A percentile compares a stretch with the other conserved stretches of the same genome.
phyloP scores from a whole-genome alignment of 2,888 invertebrate species.

The Tipula lateralis region DNA sequence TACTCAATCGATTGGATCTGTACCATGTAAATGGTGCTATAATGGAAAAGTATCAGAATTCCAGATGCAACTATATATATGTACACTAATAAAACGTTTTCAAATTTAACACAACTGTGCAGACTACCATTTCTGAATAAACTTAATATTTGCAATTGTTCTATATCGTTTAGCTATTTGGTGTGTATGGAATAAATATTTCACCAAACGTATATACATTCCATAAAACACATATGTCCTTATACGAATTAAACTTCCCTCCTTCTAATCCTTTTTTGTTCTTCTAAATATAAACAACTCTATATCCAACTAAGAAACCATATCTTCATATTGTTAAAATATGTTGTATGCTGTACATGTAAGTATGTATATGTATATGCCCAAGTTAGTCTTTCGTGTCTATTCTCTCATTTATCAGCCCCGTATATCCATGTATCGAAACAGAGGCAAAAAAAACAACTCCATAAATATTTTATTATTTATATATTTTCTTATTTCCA shows the following conservation, averaged over 20 bases:
- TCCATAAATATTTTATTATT: neutral
- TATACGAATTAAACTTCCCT: neutral
- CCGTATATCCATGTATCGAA: neutral
- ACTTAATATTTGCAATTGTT: no score
- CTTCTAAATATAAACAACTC: neutral
- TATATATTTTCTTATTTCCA: neutral
- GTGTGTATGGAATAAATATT: neutral
- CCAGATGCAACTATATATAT: neutral
- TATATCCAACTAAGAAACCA: neutral
- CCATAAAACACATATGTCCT: neutral
- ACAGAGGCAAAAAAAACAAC: neutral
- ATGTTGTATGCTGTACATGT: neutral
- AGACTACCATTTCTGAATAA: neutral
- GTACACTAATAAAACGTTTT: neutral
- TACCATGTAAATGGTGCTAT: neutral
- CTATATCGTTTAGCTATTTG: neutral
- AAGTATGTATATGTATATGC: neutral
- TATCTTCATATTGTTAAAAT: slow-evolving; percentile 13
- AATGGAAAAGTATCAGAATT: neutral
- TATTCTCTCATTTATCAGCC: neutral
- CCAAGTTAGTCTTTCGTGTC: neutral
- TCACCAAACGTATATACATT: neutral
- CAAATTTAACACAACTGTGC: neutral
- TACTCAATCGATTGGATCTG: neutral
- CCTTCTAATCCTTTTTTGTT: neutral